phyloP scores from a whole-genome alignment of 2,797 vertebrate genomes.

The Syngnathus rostellatus region DNA sequence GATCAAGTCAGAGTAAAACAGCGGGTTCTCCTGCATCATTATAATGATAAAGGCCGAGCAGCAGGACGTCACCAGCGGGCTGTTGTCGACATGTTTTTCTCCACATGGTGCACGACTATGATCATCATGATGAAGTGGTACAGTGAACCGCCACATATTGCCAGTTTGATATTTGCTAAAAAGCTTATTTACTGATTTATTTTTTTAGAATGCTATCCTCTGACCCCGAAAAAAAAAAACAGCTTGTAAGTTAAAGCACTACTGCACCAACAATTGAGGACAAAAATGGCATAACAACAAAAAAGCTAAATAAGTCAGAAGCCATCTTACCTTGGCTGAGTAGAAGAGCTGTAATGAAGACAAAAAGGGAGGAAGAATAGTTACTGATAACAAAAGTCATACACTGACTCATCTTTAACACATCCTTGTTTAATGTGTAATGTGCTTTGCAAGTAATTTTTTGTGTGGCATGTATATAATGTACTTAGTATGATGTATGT shows the following conservation, averaged over 20 bases:
- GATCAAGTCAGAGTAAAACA: not conserved
- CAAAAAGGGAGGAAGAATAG: not conserved
- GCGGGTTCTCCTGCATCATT: not conserved
- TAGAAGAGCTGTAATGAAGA: slow-evolving; percentile 68
- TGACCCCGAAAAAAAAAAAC: too few relatives aligned
- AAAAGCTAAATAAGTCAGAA: not conserved
- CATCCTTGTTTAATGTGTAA: too few relatives aligned
- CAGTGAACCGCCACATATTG: not conserved
- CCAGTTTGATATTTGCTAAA: not conserved
- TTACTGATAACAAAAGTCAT: not conserved
- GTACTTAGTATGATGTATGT: not conserved
- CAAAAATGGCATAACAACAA: not conserved
- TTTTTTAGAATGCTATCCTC: not conserved
- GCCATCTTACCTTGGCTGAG: slow-evolving; percentile 76
- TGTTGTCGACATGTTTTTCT: not conserved
- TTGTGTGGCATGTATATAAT: not conserved
- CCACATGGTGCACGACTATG: not conserved
- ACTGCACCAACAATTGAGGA: not conserved
- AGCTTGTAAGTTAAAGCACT: not conserved
- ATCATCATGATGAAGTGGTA: not conserved
- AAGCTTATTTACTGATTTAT: not conserved
- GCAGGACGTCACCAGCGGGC: not conserved
- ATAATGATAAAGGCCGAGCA: not conserved
- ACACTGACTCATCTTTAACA: not conserved
- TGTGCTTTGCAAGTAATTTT: too few relatives aligned